phyloP scores from a whole-genome alignment of 2,797 vertebrate species.

The Pseudochirops cupreus region DNA sequence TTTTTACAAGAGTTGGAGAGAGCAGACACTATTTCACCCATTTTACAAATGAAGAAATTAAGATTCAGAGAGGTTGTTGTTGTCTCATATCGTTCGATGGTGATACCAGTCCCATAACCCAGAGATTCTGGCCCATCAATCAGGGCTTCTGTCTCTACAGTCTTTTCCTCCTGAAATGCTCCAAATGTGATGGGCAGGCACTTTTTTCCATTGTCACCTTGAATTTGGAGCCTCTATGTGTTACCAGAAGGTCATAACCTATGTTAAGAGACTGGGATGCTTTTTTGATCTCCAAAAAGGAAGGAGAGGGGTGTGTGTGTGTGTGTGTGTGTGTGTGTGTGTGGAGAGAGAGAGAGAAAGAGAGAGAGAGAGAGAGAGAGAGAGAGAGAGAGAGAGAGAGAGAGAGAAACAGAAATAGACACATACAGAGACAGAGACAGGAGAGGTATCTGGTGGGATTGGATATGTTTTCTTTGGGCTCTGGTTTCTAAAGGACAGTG shows the following conservation, averaged over 20 bases:
- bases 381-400: not conserved
- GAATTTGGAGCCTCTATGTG: slow-evolving; percentile 8
- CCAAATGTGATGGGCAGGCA: not conserved
- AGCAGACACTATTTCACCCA: not conserved
- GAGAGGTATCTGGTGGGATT: not conserved
- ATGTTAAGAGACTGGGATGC: slow-evolving; percentile 7
- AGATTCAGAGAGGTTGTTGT: slow-evolving; percentile 2
- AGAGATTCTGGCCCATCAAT: slow-evolving; percentile 28
- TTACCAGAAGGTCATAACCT: not conserved
- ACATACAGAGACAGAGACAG: not conserved
- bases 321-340: not conserved
- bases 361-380: not conserved
- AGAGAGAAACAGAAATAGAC: not conserved
- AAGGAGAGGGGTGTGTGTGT: not conserved
- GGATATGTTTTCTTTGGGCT: slow-evolving; percentile 34
- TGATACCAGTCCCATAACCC: not conserved
- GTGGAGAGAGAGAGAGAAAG: not conserved
- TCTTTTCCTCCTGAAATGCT: not conserved
- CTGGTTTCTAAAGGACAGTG: slow-evolving; percentile 26
- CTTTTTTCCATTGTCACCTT: slow-evolving; percentile 6
- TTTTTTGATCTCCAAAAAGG: slow-evolving; percentile 16
- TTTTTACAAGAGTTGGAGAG: not conserved
- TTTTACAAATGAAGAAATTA: not conserved
- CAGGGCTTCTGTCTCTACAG: not conserved
- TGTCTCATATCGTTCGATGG: not conserved